Evolutionary conservation across 2,797 vertebrate genomes (phyloP), one percentile per base, ranked within the genome.

Genomic region (Enteromius trimaculatus): DNA sequence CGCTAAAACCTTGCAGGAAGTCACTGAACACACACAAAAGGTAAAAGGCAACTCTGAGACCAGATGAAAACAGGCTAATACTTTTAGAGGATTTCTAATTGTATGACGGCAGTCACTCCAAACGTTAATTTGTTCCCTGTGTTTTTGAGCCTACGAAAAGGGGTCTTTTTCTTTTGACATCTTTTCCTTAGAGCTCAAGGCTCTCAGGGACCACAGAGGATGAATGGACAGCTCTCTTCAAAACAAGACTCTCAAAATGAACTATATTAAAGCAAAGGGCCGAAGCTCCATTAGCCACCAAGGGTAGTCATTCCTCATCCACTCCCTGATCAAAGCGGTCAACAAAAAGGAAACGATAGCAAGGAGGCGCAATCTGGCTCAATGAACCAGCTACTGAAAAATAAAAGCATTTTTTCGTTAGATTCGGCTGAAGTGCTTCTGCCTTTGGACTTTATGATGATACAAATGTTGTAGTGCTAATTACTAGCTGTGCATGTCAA

Each of bases 261-360:
- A 66, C 75, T 75, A 79, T 70, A 84, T 84, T 87, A 79, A 81
- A 88, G 68, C 70, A 31, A 77, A 76, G 60, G 58, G 26, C 47
- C 55, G 6, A 60, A 78, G 76, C 78, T 78, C 82, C 77, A 80
- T 85, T 83, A 86, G 78, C 77, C 86, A 77, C 77, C 74, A 62
- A 81, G 62, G 31, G 69, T 75, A 76, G 81, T 80, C 51, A 60
- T 80, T 53, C 75, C 69, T 88, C 83, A 84, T 82, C 62, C 81
- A 70, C 39, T 75, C 70, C 21, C 79, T 85, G 87, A 89, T 89
- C 87, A 89, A 86, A 89, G 88, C 77, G 1, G 53, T 66, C 39
- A 58, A 80, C 60, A 85, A 85, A 86, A 78, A 80, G 29, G 34
- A 85, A 26, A 58, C 37, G 62, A 80, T 66, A 65, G 79, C 17